phyloP scores from a whole-genome alignment of 2,888 invertebrate species.

The Pyrrhia umbra region DNA sequence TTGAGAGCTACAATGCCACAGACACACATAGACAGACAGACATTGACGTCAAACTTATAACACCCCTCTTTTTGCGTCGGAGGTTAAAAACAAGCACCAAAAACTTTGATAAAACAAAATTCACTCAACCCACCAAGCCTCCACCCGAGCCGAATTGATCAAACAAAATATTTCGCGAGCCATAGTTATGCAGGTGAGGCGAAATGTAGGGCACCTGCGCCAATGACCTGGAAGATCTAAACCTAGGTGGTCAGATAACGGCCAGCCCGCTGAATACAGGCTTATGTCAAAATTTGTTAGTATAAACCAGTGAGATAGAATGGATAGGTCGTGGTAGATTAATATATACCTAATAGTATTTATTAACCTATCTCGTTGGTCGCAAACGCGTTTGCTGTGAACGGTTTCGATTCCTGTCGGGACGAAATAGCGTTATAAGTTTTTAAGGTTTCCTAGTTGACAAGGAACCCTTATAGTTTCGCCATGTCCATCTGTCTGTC shows the following conservation, averaged over 20 bases:
- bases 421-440: no score
- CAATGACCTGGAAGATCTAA: conserved; percentile 65
- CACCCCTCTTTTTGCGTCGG: no score
- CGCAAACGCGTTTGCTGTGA: no score
- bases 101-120: not conserved
- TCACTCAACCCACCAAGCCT: not conserved
- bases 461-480: no score
- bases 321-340: conserved; percentile 11
- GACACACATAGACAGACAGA: no score
- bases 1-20: no score
- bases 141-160: conserved; percentile 18
- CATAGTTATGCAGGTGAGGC: conserved; percentile 39
- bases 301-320: conserved; percentile 27
- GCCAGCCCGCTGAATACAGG: conserved; percentile 29
- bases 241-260: conserved; percentile 57
- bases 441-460: no score
- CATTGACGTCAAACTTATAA: no score
- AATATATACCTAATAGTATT: no score
- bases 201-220: conserved; percentile 54
- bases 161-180: conserved; percentile 35
- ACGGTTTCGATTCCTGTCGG: no score
- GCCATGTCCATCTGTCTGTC: no score
- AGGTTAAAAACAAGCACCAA: not conserved
- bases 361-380: no score
- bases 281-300: conserved; percentile 52